Conservation (phyloP, 1,140 invertebrate species). For the Gyrodactylus salaris region DNA sequence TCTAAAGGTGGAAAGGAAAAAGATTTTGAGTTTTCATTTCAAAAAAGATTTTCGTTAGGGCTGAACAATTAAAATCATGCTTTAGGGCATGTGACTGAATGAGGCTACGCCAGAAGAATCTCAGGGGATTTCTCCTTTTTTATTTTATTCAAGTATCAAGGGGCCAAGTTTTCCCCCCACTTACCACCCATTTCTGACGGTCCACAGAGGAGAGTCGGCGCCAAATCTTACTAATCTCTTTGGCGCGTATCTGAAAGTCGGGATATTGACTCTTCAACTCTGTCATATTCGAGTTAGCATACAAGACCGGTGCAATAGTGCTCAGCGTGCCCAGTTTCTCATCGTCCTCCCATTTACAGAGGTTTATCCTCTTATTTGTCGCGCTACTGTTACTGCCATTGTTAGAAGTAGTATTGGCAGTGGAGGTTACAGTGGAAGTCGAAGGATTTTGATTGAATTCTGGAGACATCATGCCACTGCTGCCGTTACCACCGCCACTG, state of each 20-base stretch:
- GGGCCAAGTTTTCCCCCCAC: too few species aligned
- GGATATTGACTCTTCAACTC: not conserved
- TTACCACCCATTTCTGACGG: conserved; percentile 5
- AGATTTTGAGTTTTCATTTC: too few species aligned
- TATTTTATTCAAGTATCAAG: too few species aligned
- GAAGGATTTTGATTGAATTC: not conserved
- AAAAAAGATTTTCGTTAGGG: too few species aligned
- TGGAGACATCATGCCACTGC: not conserved
- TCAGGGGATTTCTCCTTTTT: too few species aligned
- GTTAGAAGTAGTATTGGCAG: not conserved
- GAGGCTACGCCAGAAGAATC: too few species aligned
- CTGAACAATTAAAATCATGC: too few species aligned
- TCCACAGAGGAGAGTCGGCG: not conserved
- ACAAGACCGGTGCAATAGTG: conserved; percentile 4
- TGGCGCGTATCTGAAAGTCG: not conserved
- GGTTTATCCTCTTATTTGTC: conserved; percentile 1
- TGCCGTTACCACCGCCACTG: too few species aligned
- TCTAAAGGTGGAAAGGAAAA: too few species aligned
- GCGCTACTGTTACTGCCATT: not conserved
- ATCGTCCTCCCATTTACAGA: conserved; percentile 1
- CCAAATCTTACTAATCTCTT: conserved; percentile 4
- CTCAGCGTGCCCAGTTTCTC: not conserved
- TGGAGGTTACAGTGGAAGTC: not conserved
- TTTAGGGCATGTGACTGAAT: too few species aligned
- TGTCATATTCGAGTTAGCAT: not conserved